Conservation (phyloP, 2,797 vertebrate species). For the Gouania willdenowi region DNA sequence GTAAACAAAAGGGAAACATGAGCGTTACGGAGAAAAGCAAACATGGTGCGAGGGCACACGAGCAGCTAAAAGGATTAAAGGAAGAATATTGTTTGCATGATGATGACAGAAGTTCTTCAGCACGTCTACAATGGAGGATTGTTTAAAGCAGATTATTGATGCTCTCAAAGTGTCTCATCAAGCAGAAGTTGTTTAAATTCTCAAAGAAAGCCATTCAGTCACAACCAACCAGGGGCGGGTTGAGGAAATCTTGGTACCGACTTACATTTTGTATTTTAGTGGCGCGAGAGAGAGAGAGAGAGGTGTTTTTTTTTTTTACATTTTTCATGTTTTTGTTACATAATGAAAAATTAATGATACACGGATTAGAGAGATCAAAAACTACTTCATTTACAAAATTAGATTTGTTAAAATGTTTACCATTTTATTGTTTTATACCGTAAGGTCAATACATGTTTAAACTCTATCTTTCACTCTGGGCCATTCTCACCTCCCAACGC, state of each 20-base stretch:
- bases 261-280: too few species aligned
- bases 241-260: too few species aligned
- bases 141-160: background rate
- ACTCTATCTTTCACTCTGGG: too few species aligned
- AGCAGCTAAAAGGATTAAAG: constrained; percentile 4
- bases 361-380: too few species aligned
- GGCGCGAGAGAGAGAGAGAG: background rate
- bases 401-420: too few species aligned
- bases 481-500: too few species aligned
- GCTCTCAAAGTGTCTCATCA: constrained; percentile 37
- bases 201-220: constrained; percentile 23
- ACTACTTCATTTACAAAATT: too few species aligned
- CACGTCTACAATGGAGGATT: too few species aligned
- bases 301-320: constrained; percentile 18
- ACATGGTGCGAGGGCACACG: constrained; percentile 6
- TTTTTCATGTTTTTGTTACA: too few species aligned
- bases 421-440: too few species aligned
- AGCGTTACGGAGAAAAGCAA: constrained; percentile 5
- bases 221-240: constrained; percentile 21
- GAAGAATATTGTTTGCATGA: constrained; percentile 13
- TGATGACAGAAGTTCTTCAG: constrained; percentile 23
- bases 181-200: constrained; percentile 33
- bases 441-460: too few species aligned
- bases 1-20: constrained; percentile 3
- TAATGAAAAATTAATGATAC: too few species aligned